phyloP scores from a whole-genome alignment of 2,113 vertebrate species.

The Struthio camelus region DNA sequence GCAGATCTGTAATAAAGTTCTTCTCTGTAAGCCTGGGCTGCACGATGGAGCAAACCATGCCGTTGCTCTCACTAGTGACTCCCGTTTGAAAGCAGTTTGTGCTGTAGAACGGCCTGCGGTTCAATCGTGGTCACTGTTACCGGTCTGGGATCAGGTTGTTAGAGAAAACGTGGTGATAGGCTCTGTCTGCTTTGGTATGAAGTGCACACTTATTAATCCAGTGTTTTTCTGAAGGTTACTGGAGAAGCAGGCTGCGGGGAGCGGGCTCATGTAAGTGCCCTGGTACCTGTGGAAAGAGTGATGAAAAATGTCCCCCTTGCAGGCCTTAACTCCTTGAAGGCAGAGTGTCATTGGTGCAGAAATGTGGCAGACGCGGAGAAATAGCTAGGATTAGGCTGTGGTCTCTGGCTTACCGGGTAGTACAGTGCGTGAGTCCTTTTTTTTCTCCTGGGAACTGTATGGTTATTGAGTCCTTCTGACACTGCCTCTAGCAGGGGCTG shows the following conservation, averaged over 20 bases:
- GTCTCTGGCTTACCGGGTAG: neutral
- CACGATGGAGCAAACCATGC: neutral
- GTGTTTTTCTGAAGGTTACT: neutral
- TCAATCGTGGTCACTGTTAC: neutral
- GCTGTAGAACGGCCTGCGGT: neutral
- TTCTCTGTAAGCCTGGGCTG: neutral
- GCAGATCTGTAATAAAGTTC: neutral
- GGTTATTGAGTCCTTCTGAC: neutral
- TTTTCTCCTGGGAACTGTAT: neutral
- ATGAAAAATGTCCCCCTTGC: neutral
- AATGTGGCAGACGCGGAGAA: neutral
- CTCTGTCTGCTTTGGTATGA: neutral
- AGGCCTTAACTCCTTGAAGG: neutral
- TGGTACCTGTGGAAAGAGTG: neutral
- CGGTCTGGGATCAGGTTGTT: neutral
- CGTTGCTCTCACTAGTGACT: neutral
- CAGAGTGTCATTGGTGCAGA: neutral
- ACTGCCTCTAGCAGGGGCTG: neutral
- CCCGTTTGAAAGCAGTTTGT: neutral
- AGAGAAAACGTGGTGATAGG: fast-evolving
- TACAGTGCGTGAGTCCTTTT: neutral
- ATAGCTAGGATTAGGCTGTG: neutral
- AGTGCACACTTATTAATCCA: neutral
- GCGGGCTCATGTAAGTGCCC: neutral
- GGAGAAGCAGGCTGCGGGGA: neutral